A percentile compares a stretch with the other conserved stretches of the same genome.
phyloP scores from a whole-genome alignment of 2,113 vertebrate species.

The Solea solea region DNA sequence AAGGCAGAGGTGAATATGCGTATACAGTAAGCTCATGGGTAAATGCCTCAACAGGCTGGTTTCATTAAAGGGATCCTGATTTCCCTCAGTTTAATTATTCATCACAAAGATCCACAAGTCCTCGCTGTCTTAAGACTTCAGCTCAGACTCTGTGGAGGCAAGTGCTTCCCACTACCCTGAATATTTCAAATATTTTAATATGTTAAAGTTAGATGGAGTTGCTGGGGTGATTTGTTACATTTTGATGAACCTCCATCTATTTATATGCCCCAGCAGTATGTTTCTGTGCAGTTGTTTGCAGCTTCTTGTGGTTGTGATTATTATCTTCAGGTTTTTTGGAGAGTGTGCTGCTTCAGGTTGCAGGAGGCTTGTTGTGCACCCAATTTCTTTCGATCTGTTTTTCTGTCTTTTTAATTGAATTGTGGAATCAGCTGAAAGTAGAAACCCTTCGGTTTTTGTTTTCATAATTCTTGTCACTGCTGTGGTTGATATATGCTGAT shows the following conservation, averaged over 20 bases:
- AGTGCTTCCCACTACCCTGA: background rate
- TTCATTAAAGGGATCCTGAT: conserved; percentile 48
- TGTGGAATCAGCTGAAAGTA: conserved; percentile 41
- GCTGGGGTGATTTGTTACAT: conserved; percentile 15
- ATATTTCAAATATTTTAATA: background rate
- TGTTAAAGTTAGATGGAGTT: background rate
- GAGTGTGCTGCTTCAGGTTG: too few relatives aligned
- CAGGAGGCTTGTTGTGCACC: conserved; percentile 4
- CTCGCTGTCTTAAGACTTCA: conserved; percentile 21
- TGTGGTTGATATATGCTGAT: background rate
- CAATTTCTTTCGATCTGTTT: conserved; percentile 67
- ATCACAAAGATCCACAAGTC: conserved; percentile 44
- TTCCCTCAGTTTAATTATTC: conserved; percentile 62
- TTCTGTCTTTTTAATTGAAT: conserved; percentile 45
- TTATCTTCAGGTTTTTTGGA: too few relatives aligned
- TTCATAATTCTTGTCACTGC: background rate
- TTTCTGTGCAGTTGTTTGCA: too few relatives aligned
- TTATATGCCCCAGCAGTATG: too few relatives aligned
- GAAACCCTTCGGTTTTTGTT: conserved; percentile 18
- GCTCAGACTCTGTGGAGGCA: conserved; percentile 19
- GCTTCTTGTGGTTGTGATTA: too few relatives aligned
- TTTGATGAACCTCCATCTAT: background rate
- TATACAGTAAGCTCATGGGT: background rate
- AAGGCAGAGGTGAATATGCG: background rate
- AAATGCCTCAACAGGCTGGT: conserved; percentile 1